Evolutionary conservation across 1,140 invertebrate species (phyloP).

Genomic region (Penaeus vannamei): DNA sequence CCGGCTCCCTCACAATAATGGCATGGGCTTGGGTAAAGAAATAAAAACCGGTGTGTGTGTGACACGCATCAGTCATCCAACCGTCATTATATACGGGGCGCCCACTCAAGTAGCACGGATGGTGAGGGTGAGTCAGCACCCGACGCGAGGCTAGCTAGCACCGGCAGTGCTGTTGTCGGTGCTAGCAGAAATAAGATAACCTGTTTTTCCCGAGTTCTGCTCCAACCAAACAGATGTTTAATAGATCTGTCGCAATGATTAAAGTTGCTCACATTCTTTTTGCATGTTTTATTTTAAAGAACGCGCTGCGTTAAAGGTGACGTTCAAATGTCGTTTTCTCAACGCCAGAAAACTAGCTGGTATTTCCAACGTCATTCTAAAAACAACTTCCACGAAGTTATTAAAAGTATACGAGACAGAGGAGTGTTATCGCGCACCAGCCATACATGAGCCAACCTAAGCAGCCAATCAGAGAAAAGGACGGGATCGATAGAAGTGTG

Average conservation of each 20-base stretch:
- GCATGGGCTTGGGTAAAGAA: neutral
- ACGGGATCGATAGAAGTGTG: slow-evolving; percentile 62
- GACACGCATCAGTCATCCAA: neutral
- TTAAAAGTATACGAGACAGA: slow-evolving; percentile 29
- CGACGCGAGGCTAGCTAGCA: slow-evolving; percentile 55
- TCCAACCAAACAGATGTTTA: slow-evolving; percentile 64
- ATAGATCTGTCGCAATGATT: slow-evolving; percentile 58
- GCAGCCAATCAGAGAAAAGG: slow-evolving; percentile 60
- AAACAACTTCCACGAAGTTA: slow-evolving; percentile 20
- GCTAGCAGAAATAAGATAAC: slow-evolving; percentile 63
- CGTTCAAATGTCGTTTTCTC: neutral
- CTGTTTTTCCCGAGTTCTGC: slow-evolving; percentile 49
- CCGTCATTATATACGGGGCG: slow-evolving; percentile 23
- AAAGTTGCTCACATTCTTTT: slow-evolving; percentile 50
- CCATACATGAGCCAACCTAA: slow-evolving; percentile 36
- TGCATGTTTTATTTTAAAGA: neutral
- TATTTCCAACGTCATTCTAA: slow-evolving; percentile 3
- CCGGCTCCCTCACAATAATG: too few relatives aligned
- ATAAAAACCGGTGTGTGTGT: slow-evolving; percentile 11
- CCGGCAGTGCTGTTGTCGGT: slow-evolving; percentile 52
- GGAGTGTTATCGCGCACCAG: slow-evolving; percentile 45
- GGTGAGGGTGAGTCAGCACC: slow-evolving; percentile 57
- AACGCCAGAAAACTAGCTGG: slow-evolving; percentile 8
- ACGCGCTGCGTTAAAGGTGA: neutral
- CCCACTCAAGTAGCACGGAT: slow-evolving; percentile 41